Percentiles rank a stretch among this genome's conserved stretches.
phyloP scores from a whole-genome alignment of 1,140 invertebrate species.

The Zaprionus tsacasi region DNA sequence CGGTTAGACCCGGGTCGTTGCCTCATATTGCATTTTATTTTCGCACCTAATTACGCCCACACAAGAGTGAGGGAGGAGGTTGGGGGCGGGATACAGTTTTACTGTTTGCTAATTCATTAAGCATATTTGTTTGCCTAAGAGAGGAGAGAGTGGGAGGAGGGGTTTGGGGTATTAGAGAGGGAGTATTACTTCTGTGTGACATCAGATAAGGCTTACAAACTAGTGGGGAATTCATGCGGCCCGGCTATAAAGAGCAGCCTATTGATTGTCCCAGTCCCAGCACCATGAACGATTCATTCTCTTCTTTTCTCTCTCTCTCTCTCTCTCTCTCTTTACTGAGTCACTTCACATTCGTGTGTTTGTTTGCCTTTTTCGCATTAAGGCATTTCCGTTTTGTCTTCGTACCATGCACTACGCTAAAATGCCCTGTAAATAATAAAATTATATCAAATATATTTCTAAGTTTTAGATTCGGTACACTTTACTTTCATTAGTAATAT shows the following conservation, averaged over 20 bases:
- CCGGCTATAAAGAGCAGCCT: conserved; percentile 7
- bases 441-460: too few relatives aligned
- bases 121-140: conserved; percentile 43
- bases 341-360: conserved; percentile 6
- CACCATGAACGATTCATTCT: conserved; percentile 12
- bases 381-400: conserved; percentile 27
- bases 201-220: conserved; percentile 22
- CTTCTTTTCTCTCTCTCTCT: too few relatives aligned
- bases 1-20: neutral
- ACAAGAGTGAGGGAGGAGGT: neutral
- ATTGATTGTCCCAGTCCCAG: conserved; percentile 37
- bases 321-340: neutral
- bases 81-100: conserved; percentile 9
- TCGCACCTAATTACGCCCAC: conserved; percentile 61
- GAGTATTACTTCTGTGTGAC: neutral
- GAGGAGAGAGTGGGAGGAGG: neutral
- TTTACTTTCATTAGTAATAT: too few relatives aligned
- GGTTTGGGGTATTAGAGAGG: too few relatives aligned
- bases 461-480: too few relatives aligned
- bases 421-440: neutral
- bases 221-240: conserved; percentile 15
- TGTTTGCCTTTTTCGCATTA: conserved; percentile 24
- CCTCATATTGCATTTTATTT: conserved; percentile 27
- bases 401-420: neutral
- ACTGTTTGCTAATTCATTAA: conserved; percentile 63